Evolutionary conservation across 37 sponge, comb jelly and placozoan species (phyloP).

Genomic region (Amphimedon queenslandica): DNA sequence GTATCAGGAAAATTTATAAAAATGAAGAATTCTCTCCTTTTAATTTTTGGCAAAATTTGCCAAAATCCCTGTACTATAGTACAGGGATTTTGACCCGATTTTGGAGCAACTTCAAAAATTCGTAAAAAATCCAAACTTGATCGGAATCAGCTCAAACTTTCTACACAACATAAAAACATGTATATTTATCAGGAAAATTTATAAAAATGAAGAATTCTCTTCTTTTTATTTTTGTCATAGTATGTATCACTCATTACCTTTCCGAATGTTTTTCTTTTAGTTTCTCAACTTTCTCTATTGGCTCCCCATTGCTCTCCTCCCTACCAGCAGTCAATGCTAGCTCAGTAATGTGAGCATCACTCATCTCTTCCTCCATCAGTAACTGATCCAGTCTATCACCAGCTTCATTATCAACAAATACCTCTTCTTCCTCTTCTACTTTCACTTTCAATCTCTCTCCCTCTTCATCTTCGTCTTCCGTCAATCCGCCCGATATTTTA

Average conservation of each 20-base stretch:
- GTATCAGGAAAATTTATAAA: too few species aligned
- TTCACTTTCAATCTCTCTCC: not conserved
- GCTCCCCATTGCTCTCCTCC: not conserved
- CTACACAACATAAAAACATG: too few species aligned
- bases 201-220: too few species aligned
- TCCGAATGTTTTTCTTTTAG: not conserved
- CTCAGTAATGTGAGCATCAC: conserved; percentile 28
- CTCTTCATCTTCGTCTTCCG: not conserved
- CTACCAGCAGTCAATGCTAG: not conserved
- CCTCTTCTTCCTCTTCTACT: conserved; percentile 5
- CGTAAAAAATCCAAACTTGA: too few species aligned
- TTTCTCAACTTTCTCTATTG: not conserved
- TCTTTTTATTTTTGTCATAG: not conserved
- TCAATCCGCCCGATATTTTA: not conserved
- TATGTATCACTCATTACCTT: not conserved
- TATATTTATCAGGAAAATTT: too few species aligned
- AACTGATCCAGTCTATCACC: conserved; percentile 57
- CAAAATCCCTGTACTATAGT: too few species aligned
- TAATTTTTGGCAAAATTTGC: too few species aligned
- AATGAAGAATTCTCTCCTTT: too few species aligned
- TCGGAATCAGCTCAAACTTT: too few species aligned
- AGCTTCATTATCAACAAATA: conserved; percentile 41
- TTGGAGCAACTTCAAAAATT: too few species aligned
- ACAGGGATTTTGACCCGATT: too few species aligned
- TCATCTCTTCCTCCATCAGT: conserved; percentile 70